Evolutionary conservation across 2,113 vertebrate genomes (phyloP).

Genomic region (Clarias magur): DNA sequence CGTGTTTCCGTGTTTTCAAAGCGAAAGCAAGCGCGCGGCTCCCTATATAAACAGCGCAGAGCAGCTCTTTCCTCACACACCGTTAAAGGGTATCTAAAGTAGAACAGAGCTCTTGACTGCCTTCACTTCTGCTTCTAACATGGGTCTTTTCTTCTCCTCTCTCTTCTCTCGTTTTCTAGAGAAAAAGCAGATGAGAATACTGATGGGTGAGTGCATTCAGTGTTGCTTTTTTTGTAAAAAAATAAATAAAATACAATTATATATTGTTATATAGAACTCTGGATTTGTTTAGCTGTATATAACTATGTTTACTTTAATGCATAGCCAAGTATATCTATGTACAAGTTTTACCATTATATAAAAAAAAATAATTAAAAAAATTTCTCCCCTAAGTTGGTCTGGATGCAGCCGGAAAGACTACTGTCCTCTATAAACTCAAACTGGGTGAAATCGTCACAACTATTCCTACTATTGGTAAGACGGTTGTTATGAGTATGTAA

Average conservation of each 20-base stretch:
- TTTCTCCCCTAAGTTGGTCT: slow-evolving; percentile 68
- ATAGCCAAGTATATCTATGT: no score
- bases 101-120: no score
- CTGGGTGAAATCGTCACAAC: slow-evolving; percentile 81
- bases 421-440: slow-evolving; percentile 83
- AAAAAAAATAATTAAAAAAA: no score
- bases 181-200: slow-evolving; percentile 83
- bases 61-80: not conserved
- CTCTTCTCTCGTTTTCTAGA: slow-evolving; percentile 78
- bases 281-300: not conserved
- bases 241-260: not conserved
- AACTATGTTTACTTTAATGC: no score
- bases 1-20: no score
- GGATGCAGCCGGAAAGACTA: slow-evolving; percentile 83
- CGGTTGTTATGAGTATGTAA: slow-evolving; percentile 68
- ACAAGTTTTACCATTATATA: no score
- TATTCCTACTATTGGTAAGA: slow-evolving; percentile 78
- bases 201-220: slow-evolving; percentile 79
- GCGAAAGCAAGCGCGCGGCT: no score
- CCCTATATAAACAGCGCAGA: not conserved
- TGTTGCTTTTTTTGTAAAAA: not conserved
- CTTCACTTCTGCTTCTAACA: slow-evolving; percentile 41
- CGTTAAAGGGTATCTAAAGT: no score
- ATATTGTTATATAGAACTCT: not conserved
- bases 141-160: slow-evolving; percentile 81